Conservation (phyloP, 64 coral and sea anemone genomes). For the Stichodactyla mertensii region DNA sequence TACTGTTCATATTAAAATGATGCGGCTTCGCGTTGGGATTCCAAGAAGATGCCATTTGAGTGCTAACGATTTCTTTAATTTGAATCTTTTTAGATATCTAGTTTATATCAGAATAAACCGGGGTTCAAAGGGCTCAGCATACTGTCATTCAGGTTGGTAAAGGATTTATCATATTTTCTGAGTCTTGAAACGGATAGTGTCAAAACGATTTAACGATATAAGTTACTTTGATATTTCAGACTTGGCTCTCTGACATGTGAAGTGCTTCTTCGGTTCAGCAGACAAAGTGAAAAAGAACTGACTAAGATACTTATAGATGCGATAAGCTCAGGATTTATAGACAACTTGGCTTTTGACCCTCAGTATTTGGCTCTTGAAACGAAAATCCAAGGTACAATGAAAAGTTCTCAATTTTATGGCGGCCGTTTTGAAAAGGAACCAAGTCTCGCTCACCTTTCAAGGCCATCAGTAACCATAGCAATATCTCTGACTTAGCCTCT, state of each 20-base stretch:
- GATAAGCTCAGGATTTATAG: background rate
- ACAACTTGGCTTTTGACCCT: background rate
- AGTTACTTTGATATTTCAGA: background rate
- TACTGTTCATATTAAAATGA: too few species aligned
- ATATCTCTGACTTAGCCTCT: background rate
- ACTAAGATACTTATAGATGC: background rate
- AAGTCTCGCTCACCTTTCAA: background rate
- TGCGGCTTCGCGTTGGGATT: too few species aligned
- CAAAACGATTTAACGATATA: too few species aligned
- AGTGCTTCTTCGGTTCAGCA: background rate
- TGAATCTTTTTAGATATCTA: background rate
- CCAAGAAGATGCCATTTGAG: too few species aligned
- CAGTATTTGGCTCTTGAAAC: background rate
- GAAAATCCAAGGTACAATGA: background rate
- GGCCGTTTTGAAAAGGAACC: background rate
- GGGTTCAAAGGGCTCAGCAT: conserved; percentile 24
- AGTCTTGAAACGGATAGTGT: too few species aligned
- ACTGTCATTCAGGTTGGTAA: conserved; percentile 31
- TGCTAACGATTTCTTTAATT: too few species aligned
- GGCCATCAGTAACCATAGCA: background rate
- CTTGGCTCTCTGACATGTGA: background rate
- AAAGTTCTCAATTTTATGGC: too few species aligned
- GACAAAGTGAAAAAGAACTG: background rate
- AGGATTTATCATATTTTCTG: background rate
- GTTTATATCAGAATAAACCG: background rate